A percentile compares a stretch with the other conserved stretches of the same genome.
Conservation (phyloP, 2,888 invertebrate species). For the Drosophila leonis region DNA sequence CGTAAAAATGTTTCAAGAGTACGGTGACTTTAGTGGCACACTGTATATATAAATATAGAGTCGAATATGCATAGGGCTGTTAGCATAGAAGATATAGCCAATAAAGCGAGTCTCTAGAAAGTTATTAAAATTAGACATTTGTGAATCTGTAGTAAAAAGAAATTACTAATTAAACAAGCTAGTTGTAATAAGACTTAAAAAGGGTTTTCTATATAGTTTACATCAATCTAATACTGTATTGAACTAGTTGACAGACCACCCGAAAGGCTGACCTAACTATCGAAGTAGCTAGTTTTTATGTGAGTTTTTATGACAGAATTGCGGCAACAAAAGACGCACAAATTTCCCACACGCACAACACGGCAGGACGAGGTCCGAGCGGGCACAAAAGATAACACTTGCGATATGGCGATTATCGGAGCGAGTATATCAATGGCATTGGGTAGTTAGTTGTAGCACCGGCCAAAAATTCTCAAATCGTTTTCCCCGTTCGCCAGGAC, state of each 20-base stretch:
- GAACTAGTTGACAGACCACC: slow-evolving; percentile 43
- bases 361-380: not conserved
- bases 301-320: slow-evolving; percentile 64
- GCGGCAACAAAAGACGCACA: slow-evolving; percentile 53
- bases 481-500: slow-evolving; percentile 38
- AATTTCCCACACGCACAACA: slow-evolving; percentile 56
- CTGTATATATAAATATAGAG: no score
- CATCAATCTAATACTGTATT: not conserved
- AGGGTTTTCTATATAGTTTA: not conserved
- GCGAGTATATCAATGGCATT: slow-evolving; percentile 62
- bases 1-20: no score
- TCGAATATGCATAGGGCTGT: not conserved
- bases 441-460: not conserved
- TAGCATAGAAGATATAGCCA: not conserved
- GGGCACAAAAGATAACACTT: slow-evolving; percentile 36
- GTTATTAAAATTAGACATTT: not conserved
- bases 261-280: slow-evolving; percentile 29
- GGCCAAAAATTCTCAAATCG: slow-evolving; percentile 38
- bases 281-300: slow-evolving; percentile 45
- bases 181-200: not conserved
- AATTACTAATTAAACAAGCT: not conserved
- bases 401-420: slow-evolving; percentile 56
- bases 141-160: not conserved
- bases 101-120: not conserved
- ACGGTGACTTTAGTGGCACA: no score